Percentiles rank a stretch among this genome's conserved stretches.
phyloP scores from a whole-genome alignment of 2,113 vertebrate species.

The Marmota monax region DNA sequence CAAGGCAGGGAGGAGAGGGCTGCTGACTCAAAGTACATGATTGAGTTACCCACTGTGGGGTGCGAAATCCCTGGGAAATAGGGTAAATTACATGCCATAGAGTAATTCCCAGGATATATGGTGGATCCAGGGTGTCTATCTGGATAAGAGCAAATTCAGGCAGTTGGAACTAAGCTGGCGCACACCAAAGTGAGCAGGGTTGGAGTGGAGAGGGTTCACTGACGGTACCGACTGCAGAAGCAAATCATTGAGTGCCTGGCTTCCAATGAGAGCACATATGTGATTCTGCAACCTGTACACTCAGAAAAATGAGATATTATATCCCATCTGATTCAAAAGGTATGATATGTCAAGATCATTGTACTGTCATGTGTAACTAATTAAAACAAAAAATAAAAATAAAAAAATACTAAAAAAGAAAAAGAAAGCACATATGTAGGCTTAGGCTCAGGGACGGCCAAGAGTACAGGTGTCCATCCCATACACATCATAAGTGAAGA shows the following conservation, averaged over 20 bases:
- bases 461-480: not conserved
- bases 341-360: too few species aligned
- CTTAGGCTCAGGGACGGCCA: not conserved
- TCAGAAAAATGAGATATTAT: too few species aligned
- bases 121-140: not conserved
- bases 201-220: too few species aligned
- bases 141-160: not conserved
- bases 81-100: too few species aligned
- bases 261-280: not conserved
- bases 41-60: not conserved
- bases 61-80: not conserved
- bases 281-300: too few species aligned
- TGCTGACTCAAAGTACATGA: rapidly evolving
- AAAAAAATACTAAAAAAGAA: too few species aligned
- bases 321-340: too few species aligned
- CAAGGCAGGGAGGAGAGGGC: not conserved
- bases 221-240: not conserved
- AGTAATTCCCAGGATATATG: not conserved
- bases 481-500: not conserved
- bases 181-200: not conserved
- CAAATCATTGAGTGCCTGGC: rapidly evolving
- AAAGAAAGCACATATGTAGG: too few species aligned
- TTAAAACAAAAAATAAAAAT: too few species aligned
- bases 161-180: not conserved
- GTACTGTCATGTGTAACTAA: too few species aligned